A percentile compares a stretch with the other conserved stretches of the same genome.
Conservation (phyloP, 2,797 vertebrate species). For the Sarcoramphus papa region DNA sequence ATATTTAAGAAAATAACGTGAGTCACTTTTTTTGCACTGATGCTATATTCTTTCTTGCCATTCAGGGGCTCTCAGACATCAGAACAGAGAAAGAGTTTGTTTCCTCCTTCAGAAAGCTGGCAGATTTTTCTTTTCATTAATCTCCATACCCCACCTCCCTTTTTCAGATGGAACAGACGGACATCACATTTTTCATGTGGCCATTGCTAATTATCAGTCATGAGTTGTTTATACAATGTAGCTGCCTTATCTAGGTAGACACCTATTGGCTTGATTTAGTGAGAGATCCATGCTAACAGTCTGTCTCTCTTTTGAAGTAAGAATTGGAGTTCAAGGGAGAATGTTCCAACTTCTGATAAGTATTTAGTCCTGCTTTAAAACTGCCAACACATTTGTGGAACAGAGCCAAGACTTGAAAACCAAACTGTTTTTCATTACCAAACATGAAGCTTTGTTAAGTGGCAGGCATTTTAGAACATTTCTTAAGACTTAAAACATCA, state of each 20-base stretch:
- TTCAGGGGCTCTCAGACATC: neutral
- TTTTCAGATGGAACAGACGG: neutral
- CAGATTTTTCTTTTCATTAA: neutral
- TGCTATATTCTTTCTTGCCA: neutral
- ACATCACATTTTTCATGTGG: neutral
- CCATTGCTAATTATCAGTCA: neutral
- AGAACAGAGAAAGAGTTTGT: neutral
- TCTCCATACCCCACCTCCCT: fast-evolving
- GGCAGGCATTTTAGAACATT: neutral
- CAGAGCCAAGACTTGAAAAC: neutral
- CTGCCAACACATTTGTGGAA: neutral
- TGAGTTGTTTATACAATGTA: neutral
- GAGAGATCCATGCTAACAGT: neutral
- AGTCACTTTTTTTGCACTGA: neutral
- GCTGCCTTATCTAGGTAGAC: neutral
- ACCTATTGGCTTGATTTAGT: neutral
- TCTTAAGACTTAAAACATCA: neutral
- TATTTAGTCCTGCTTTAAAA: neutral
- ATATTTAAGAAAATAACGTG: neutral
- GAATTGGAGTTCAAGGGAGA: neutral
- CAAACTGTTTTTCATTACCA: neutral
- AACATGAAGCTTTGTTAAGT: neutral
- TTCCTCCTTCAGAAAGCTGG: neutral
- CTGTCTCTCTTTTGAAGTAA: neutral
- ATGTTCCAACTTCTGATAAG: neutral